These are phyloP conservation scores for Dendrocincla fuliginosa DNA, from an alignment of 2,797 vertebrate genomes.

Conservation along the genomic window DNA sequence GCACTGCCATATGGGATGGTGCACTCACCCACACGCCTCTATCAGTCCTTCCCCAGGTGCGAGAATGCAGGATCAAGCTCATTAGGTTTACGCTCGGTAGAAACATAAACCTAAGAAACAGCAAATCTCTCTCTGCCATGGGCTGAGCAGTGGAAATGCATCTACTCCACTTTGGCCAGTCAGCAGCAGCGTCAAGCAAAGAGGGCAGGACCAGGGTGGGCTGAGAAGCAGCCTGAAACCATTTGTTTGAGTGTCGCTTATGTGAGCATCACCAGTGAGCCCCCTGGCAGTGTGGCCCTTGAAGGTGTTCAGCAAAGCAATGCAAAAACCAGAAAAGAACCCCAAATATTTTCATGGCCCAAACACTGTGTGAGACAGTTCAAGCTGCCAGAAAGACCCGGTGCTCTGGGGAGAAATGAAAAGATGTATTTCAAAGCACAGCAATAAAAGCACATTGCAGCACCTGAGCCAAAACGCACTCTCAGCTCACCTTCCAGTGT, in stretches of 20 bases:
- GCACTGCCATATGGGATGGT: fast-evolving
- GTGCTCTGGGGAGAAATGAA: conserved; percentile 28
- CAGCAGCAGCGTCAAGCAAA: fast-evolving
- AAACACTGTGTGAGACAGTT: not conserved
- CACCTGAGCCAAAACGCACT: conserved; percentile 19
- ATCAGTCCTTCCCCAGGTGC: not conserved
- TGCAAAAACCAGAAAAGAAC: not conserved
- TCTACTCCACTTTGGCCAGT: not conserved
- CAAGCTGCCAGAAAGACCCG: not conserved
- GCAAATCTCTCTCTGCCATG: not conserved
- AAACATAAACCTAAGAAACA: not conserved
- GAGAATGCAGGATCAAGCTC: not conserved
- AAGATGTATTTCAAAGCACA: conserved; percentile 45
- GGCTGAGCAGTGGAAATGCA: not conserved
- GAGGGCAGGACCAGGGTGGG: not conserved
- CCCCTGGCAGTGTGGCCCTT: not conserved
- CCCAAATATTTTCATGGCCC: not conserved
- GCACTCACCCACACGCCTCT: fast-evolving
- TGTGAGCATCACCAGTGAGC: not conserved
- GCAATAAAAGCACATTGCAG: conserved; percentile 21
- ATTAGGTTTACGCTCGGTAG: not conserved
- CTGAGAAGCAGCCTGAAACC: not conserved
- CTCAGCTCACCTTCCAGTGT: conserved; percentile 50
- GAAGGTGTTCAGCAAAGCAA: not conserved
- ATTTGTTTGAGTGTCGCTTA: fast-evolving